Base-by-base conservation (phyloP, 2,888 invertebrate species). In the Ophion slaviceki region DNA sequence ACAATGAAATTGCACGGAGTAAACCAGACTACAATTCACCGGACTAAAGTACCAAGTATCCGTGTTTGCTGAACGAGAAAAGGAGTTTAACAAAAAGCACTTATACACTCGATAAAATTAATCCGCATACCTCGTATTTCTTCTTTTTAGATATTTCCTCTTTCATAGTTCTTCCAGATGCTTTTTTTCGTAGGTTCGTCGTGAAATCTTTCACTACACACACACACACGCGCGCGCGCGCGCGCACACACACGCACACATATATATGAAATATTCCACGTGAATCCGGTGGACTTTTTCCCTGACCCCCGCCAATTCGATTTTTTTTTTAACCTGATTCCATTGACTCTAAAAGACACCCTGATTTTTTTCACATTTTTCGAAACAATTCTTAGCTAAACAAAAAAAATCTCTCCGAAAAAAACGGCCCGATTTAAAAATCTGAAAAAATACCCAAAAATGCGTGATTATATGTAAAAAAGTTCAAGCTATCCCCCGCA, bases 1-100 rank as follows among this genome's bases (percentile, higher is more conserved):
- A 86, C 86, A 87, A 86, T 82, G 80, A 82, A 86, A 86, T 88
- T 85, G 85, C 85, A 61, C n/a, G 32, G 76, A 66, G 86, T 87
- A 80, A 87, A 86, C 85, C 87, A 86, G 85, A 57, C 74, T 71
- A 83, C 79, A 81, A 86, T 80, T 81, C 67, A 62, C 62, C 57
- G 77, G 67, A 47, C 70, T 70, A 24, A 40, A 59, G 20, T 20
- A 24, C 1, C 10, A 28, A n/a, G 45, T n/a, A 40, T 47, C 1
- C 24, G 45, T 76, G 62, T 45, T 76, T 76, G 67, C 80, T 64
- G 79, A 76, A 53, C 75, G 59, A 24, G 70, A 68, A 28, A 36
- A 20, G 10, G 24, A 14, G 20, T 24, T 14, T 53, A 17, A 53
- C 53, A 40, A 68, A 66, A 72, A 20, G 77, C 59, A 36, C 8